phyloP scores from a whole-genome alignment of 2,113 vertebrate species.

The Ursus arctos region DNA sequence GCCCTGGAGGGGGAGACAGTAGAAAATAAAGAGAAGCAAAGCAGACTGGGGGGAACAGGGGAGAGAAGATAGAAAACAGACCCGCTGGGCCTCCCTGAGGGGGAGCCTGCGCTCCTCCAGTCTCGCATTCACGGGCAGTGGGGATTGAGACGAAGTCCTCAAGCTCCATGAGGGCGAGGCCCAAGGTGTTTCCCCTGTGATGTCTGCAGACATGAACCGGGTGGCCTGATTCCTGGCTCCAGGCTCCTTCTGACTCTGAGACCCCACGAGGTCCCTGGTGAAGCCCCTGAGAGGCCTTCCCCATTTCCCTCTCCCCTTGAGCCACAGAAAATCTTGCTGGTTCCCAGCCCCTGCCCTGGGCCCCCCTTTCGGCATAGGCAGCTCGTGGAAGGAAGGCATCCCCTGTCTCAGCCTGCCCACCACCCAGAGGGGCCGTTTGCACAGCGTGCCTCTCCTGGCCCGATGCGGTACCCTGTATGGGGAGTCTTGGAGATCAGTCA shows the following conservation, averaged over 20 bases:
- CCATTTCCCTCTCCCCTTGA: no score
- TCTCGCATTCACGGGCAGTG: not conserved
- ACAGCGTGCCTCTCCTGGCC: not conserved
- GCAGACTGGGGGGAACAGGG: no score
- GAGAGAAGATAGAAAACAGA: not conserved
- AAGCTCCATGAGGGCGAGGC: not conserved
- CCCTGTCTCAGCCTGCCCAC: not conserved
- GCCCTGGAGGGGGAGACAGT: not conserved
- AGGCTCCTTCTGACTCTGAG: not conserved
- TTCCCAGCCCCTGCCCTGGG: not conserved
- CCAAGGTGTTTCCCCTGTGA: not conserved
- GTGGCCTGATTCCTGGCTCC: not conserved
- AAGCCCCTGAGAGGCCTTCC: not conserved
- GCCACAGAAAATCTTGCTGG: not conserved
- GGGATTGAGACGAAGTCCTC: not conserved
- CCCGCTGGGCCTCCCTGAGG: not conserved
- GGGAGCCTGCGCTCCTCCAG: fast-evolving
- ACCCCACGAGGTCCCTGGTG: not conserved
- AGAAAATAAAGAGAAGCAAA: not conserved
- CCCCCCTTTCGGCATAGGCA: no score
- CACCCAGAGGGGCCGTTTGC: not conserved
- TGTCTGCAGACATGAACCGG: not conserved
- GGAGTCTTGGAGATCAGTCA: not conserved
- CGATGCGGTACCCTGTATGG: not conserved
- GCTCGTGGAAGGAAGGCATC: not conserved